Percentiles rank a stretch among this genome's conserved stretches.
phyloP scores from a whole-genome alignment of 1,140 invertebrate species.

The Leguminivora glycinivorella region DNA sequence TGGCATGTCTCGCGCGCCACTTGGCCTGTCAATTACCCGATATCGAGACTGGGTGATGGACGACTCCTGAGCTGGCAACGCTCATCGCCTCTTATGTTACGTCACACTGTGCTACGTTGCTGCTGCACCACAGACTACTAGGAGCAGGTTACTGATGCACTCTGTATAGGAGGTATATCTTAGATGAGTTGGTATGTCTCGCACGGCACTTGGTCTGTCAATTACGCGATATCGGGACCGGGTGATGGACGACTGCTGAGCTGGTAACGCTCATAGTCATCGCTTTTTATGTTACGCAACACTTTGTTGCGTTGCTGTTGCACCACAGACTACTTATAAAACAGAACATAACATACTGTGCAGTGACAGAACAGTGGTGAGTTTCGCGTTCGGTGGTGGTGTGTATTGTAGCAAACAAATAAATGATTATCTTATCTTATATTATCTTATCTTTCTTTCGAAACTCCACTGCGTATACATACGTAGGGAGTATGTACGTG shows the following conservation, averaged over 20 bases:
- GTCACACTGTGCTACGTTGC: conserved; percentile 1
- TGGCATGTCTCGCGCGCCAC: conserved; percentile 68
- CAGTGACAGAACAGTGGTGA: no score
- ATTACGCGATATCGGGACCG: conserved; percentile 66
- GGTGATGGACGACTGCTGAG: conserved; percentile 58
- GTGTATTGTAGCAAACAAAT: no score
- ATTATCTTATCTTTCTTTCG: no score
- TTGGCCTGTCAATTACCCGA: conserved; percentile 74
- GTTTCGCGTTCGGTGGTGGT: no score
- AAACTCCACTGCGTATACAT: no score
- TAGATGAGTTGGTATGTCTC: conserved; percentile 71
- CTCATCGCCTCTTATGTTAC: conserved; percentile 12
- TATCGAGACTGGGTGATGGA: conserved; percentile 67
- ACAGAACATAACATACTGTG: no score
- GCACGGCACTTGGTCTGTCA: conserved; percentile 72
- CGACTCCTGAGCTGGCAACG: conserved; percentile 38
- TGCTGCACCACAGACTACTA: background rate
- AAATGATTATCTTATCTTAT: no score
- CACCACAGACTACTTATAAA: no score
- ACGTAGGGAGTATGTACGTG: no score
- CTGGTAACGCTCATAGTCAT: conserved; percentile 4
- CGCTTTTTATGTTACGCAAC: background rate
- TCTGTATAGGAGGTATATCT: conserved; percentile 56
- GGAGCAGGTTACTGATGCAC: conserved; percentile 28
- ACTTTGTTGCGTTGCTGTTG: background rate